Evolutionary conservation across 2,113 vertebrate species (phyloP), one percentile per base, ranked within the genome.

Genomic region (Rostratula benghalensis): DNA sequence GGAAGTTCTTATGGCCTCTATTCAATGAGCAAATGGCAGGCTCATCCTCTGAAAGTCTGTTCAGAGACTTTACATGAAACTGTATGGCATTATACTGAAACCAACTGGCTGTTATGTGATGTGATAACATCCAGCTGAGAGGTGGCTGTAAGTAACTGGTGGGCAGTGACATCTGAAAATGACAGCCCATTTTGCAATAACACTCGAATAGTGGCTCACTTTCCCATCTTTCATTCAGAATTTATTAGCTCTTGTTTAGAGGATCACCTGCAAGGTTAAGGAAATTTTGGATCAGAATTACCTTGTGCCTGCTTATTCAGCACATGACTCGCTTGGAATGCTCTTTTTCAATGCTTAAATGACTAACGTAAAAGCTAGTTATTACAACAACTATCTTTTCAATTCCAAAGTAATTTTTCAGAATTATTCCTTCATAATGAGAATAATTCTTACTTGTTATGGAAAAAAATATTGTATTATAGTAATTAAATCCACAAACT

Each of bases 1-100:
- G 2, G 24, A 46, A 64, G 2, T 35, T 87, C n/a, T 11, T 78
- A 14, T 1, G 0, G 5, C 6, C 11, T 68, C 71, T 85, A 67
- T 76, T 83, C 53, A 69, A 25, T 53, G 21, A 85, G 8, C 8
- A 85, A 71, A 68, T 30, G 23, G 27, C 12, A 54, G n/a, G 71
- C 4, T 82, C 39, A 33, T 75, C 28, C 46, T 59, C 48, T 35
- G 81, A 60, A 83, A 83, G 13, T 64, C 28, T 63, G 7, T 84
- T 91, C 61, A 85, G 48, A 79, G 35, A 35, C 35, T 89, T 91
- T 83, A 39, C 45, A 77, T 85, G 23, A 78, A 95, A 86, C 33
- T 65, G 25, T 46, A 39, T 22, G 73, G 16, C 27, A 76, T 56
- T 64, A 30, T 24, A 35, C 9, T 51, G 48, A 92, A 91, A 63